Evolutionary conservation across 2,888 invertebrate genomes (phyloP), one percentile per base, ranked within the genome.

Genomic region (Ctenicera cuprea): DNA sequence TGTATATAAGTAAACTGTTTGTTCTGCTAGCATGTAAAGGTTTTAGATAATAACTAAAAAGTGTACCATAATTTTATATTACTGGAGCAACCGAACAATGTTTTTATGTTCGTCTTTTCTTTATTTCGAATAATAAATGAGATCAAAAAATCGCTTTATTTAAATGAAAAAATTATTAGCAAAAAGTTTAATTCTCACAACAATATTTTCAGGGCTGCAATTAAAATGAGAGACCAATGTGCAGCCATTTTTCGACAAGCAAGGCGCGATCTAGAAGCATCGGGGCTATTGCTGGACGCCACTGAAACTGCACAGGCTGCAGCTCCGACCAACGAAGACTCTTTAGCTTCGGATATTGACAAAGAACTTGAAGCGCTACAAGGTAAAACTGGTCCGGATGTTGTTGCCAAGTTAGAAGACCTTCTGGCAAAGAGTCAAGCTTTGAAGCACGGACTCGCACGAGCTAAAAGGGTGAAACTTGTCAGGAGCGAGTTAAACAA

Each of bases 221-320:
- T 95, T 1, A 94, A 94, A 83, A 94, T 98, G 93, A 91, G 95
- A 43, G 97, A 97, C 80, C 95, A 96, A 87, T 97, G 97, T 73
- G 90, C 91, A 20, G 90, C 91, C 0, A 89, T 97, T 52, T 94
- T 98, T 83, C 92, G 94, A 0, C 92, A 93, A 82, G 94, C 95
- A 8, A 90, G 94, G 0, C 92, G 94, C 76, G 95, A 95, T 82
- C 89, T 94, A 14, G 90, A 91, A 71, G 87, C 88, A 16, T 90
- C 91, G 0, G 94, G 93, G 0, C 88, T 91, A 79, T 76, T 86
- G 1, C 85, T 83, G 16, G 82, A 88, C 22, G 76, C 81, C 18
- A 89, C 88, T 37, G 83, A 84, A 20, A 87, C 73, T 12, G 59
- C 70, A 18, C 71, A 71, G 87, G 86, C 65, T 12, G 30, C 75